Percentiles rank a stretch among this genome's conserved stretches.
These are phyloP conservation scores for Enteromius trimaculatus DNA, from an alignment of 2,797 vertebrate species.

Conservation along the genomic window DNA sequence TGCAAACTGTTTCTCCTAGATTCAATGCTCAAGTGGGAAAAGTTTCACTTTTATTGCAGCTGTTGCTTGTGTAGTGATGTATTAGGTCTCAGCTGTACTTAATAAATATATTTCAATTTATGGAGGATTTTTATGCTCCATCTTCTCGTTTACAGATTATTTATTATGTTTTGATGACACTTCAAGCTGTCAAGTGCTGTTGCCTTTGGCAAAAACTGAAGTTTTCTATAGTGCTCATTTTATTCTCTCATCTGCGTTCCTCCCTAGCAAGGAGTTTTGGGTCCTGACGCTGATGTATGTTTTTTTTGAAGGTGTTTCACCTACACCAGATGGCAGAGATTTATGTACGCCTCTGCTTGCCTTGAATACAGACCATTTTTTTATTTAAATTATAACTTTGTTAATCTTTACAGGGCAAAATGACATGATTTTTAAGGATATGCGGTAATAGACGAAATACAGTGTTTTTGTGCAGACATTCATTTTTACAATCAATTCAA, in stretches of 20 bases:
- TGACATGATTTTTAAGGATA: conserved; percentile 25
- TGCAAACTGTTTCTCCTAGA: conserved; percentile 38
- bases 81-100: conserved; percentile 21
- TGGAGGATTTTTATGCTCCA: background rate
- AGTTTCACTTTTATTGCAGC: conserved; percentile 61
- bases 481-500: background rate
- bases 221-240: conserved; percentile 42
- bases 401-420: conserved; percentile 67
- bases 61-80: conserved; percentile 30
- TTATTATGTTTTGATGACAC: conserved; percentile 25
- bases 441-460: no score
- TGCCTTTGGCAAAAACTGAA: conserved; percentile 33
- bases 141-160: conserved; percentile 21
- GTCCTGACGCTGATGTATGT: conserved; percentile 71
- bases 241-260: conserved; percentile 66
- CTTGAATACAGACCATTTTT: conserved; percentile 69
- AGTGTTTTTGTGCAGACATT: background rate
- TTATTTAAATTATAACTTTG: conserved; percentile 52
- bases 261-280: conserved; percentile 66
- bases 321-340: conserved; percentile 67
- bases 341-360: conserved; percentile 70
- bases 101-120: conserved; percentile 24
- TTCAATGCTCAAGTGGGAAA: conserved; percentile 12
- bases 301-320: conserved; percentile 69
- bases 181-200: conserved; percentile 45